Conservation (phyloP, 2,113 vertebrate genomes). For the Myodes glareolus region DNA sequence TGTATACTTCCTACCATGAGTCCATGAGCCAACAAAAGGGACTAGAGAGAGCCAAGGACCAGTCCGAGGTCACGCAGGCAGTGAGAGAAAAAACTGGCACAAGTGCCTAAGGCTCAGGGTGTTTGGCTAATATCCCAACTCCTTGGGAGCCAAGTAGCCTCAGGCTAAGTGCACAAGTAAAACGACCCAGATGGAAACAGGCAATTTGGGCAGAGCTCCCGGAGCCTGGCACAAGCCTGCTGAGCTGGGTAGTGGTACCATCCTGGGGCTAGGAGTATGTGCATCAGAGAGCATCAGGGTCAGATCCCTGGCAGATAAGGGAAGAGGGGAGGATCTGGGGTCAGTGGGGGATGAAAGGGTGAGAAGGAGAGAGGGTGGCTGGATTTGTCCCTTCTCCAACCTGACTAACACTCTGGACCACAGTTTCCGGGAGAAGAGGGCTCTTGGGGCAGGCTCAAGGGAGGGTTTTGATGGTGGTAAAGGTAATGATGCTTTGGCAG, state of each 20-base stretch:
- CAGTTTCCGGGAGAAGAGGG: background rate
- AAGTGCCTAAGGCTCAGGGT: background rate
- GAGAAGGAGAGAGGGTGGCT: background rate
- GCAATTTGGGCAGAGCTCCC: background rate
- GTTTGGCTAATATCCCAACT: background rate
- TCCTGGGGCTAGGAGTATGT: conserved; percentile 55
- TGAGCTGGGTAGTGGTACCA: conserved; percentile 35
- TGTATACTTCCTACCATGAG: background rate
- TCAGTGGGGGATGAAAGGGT: background rate
- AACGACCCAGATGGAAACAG: background rate
- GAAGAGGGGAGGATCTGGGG: background rate
- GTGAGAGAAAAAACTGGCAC: background rate
- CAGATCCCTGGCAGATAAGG: conserved; percentile 75
- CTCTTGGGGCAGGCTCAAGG: background rate
- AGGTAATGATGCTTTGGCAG: background rate
- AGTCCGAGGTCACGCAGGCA: background rate
- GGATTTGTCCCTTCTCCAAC: background rate
- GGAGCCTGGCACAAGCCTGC: background rate
- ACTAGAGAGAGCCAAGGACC: background rate
- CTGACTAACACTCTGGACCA: background rate
- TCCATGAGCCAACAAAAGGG: background rate
- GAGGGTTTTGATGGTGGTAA: background rate
- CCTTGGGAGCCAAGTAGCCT: background rate
- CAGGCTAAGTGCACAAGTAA: background rate
- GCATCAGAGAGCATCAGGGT: conserved; percentile 61